These are phyloP conservation scores for Hyperoodon ampullatus DNA, from an alignment of 2,113 vertebrate genomes.

Conservation along the genomic window DNA sequence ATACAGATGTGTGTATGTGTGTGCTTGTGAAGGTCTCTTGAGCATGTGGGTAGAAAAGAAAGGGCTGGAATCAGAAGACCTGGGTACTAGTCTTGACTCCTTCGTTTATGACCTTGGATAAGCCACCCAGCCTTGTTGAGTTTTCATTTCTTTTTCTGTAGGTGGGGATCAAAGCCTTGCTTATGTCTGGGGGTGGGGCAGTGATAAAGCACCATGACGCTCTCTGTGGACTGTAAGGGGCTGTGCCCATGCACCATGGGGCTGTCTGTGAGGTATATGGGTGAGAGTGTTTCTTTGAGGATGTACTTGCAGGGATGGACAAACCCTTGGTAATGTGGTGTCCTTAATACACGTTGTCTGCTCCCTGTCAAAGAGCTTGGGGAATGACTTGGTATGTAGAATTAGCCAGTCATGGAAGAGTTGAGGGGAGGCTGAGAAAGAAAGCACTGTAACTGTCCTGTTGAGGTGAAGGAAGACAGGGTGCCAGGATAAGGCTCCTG, in stretches of 20 bases:
- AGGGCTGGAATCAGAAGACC: neutral
- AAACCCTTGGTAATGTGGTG: neutral
- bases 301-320: neutral
- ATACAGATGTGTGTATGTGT: neutral
- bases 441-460: neutral
- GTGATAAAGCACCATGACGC: neutral
- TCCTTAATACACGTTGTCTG: neutral
- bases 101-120: neutral
- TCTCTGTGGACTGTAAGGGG: neutral
- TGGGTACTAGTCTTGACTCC: neutral
- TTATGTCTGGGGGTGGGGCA: neutral
- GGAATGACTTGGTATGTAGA: neutral
- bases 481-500: neutral
- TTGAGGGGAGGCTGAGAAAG: neutral
- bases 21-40: neutral
- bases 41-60: neutral
- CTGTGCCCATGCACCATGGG: accelerated
- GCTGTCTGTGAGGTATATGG: neutral
- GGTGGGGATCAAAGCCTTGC: neutral
- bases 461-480: neutral
- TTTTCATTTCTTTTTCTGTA: neutral
- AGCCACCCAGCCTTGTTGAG: neutral
- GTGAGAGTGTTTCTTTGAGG: neutral
- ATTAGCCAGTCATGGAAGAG: neutral
- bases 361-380: neutral